Evolutionary conservation across 2,888 invertebrate species (phyloP).

Genomic region (Drosophila atripex): DNA sequence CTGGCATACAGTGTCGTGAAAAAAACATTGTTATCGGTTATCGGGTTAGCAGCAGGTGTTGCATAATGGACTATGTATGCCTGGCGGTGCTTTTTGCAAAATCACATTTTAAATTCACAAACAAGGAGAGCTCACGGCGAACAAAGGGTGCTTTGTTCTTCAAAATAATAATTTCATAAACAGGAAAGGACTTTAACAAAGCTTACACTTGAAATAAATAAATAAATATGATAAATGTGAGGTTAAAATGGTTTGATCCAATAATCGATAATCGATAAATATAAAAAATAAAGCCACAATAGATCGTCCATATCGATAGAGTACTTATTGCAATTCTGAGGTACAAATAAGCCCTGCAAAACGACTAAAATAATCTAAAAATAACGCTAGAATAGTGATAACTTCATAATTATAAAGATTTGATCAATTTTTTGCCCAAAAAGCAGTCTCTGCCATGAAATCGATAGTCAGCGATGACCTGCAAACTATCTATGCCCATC

Average conservation of each 20-base stretch:
- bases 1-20: slow-evolving; percentile 57
- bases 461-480: background rate
- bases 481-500: slow-evolving; percentile 3
- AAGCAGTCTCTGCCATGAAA: too few relatives aligned
- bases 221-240: background rate
- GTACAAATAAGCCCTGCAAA: too few relatives aligned
- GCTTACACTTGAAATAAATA: background rate
- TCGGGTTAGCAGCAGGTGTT: slow-evolving; percentile 44
- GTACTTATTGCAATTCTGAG: too few relatives aligned
- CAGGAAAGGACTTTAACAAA: background rate
- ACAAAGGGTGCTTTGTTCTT: background rate
- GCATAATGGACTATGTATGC: slow-evolving; percentile 32
- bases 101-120: slow-evolving; percentile 24
- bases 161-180: background rate
- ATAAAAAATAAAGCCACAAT: too few relatives aligned
- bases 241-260: too few relatives aligned
- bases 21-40: slow-evolving; percentile 42
- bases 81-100: slow-evolving; percentile 15
- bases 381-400: too few relatives aligned
- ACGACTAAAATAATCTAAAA: too few relatives aligned
- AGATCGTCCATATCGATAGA: too few relatives aligned
- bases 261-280: too few relatives aligned
- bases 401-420: too few relatives aligned
- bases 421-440: too few relatives aligned
- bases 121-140: background rate